These are phyloP conservation scores for Borostomias antarcticus DNA, from an alignment of 2,797 vertebrate genomes.

Conservation along the genomic window DNA sequence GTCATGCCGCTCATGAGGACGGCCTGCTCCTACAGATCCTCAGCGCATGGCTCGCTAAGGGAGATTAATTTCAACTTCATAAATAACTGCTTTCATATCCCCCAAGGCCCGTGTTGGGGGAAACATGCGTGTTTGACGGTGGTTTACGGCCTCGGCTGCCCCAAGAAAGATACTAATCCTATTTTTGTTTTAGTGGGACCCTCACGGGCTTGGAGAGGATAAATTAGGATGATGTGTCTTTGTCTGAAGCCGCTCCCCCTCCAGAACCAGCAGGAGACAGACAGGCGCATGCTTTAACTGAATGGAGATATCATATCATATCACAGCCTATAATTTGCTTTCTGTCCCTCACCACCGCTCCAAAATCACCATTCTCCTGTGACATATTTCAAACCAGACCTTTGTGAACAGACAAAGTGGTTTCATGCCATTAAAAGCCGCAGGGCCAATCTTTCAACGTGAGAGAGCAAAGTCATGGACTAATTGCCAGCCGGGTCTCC, in stretches of 20 bases:
- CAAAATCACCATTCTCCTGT: slow-evolving; percentile 49
- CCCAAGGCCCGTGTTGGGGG: slow-evolving; percentile 40
- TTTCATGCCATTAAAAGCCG: slow-evolving; percentile 27
- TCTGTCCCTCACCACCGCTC: neutral
- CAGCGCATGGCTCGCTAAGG: slow-evolving; percentile 59
- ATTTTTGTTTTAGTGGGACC: slow-evolving; percentile 60
- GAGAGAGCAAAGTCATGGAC: slow-evolving; percentile 10
- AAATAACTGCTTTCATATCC: slow-evolving; percentile 77
- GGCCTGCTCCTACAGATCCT: slow-evolving; percentile 70
- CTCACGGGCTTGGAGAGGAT: slow-evolving; percentile 39
- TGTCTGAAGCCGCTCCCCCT: slow-evolving; percentile 52
- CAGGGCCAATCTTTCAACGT: slow-evolving; percentile 31
- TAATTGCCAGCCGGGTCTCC: neutral
- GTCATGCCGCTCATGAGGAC: slow-evolving; percentile 62
- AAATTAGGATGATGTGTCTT: slow-evolving; percentile 44
- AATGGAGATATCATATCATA: slow-evolving; percentile 43
- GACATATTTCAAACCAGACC: slow-evolving; percentile 43
- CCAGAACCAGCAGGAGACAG: slow-evolving; percentile 40
- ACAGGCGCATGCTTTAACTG: slow-evolving; percentile 45
- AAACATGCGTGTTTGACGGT: slow-evolving; percentile 62
- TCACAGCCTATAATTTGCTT: slow-evolving; percentile 1
- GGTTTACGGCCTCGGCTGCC: slow-evolving; percentile 56
- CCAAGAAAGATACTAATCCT: slow-evolving; percentile 56
- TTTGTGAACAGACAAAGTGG: slow-evolving; percentile 26
- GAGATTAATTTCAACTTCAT: slow-evolving; percentile 83